Percentiles rank a stretch among this genome's conserved stretches.
These are phyloP conservation scores for Rhadinocentrus ornatus DNA, from an alignment of 2,797 vertebrate genomes.

Conservation along the genomic window DNA sequence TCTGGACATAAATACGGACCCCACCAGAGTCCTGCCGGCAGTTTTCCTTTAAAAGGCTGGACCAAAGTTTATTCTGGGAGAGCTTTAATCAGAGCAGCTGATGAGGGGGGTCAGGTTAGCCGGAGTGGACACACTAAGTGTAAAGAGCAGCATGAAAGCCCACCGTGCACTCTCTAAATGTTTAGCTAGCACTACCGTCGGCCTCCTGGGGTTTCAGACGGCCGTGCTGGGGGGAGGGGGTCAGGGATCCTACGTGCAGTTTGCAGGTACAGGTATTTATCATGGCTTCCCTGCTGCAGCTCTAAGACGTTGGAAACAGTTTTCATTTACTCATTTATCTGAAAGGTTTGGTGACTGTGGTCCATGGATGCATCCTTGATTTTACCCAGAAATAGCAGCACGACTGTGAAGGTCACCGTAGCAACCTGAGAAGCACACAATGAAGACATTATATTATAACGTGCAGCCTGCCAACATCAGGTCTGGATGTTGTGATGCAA, in stretches of 20 bases:
- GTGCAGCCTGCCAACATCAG: constrained; percentile 26
- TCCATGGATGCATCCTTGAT: constrained; percentile 46
- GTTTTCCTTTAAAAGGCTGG: neutral
- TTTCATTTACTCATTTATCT: constrained; percentile 43
- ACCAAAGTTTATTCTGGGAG: constrained; percentile 25
- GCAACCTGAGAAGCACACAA: constrained; percentile 50
- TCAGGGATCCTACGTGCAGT: too few relatives aligned
- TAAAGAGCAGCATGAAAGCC: constrained; percentile 40
- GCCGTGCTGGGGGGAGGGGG: constrained; percentile 15
- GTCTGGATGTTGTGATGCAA: constrained; percentile 39
- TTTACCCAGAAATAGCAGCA: constrained; percentile 51
- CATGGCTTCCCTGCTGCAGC: constrained; percentile 31
- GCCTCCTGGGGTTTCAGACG: constrained; percentile 42
- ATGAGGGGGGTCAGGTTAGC: neutral
- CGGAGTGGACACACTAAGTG: constrained; percentile 7
- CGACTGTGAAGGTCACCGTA: constrained; percentile 41
- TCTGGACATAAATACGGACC: neutral
- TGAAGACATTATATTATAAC: constrained; percentile 45
- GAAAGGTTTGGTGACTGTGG: constrained; percentile 38
- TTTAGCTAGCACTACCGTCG: constrained; percentile 42
- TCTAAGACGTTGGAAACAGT: constrained; percentile 34
- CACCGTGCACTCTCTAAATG: constrained; percentile 43
- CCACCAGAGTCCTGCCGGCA: neutral
- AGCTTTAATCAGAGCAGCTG: constrained; percentile 36
- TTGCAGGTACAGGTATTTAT: constrained; percentile 28